Evolutionary conservation across 2,113 vertebrate genomes (phyloP).

Genomic region (Eleginops maclovinus): DNA sequence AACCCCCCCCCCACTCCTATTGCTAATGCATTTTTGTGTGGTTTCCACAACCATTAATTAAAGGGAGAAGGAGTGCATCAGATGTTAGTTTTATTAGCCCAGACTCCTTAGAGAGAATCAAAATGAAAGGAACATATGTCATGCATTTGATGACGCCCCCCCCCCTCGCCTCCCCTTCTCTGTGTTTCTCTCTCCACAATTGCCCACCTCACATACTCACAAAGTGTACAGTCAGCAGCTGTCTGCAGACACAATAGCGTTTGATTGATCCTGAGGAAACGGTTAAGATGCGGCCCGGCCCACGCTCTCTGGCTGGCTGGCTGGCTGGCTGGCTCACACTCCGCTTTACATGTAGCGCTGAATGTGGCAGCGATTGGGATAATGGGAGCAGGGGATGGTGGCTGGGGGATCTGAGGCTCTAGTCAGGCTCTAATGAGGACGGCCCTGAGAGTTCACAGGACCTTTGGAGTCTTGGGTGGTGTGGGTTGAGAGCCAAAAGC

Average conservation of each 20-base stretch:
- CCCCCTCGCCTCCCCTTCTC: not conserved
- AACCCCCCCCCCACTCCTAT: slow-evolving; percentile 15
- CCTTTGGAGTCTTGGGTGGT: slow-evolving; percentile 47
- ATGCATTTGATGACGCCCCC: slow-evolving; percentile 75
- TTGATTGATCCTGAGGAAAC: slow-evolving; percentile 76
- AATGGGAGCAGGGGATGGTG: slow-evolving; percentile 49
- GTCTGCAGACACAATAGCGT: slow-evolving; percentile 79
- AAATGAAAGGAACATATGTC: slow-evolving; percentile 86
- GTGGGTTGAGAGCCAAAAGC: slow-evolving; percentile 23
- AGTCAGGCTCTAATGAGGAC: slow-evolving; percentile 52
- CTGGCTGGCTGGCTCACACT: slow-evolving; percentile 63
- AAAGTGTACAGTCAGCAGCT: slow-evolving; percentile 80
- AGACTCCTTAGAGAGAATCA: slow-evolving; percentile 78
- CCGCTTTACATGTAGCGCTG: slow-evolving; percentile 63
- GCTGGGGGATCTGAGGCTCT: slow-evolving; percentile 50
- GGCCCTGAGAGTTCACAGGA: slow-evolving; percentile 52
- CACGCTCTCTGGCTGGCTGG: slow-evolving; percentile 59
- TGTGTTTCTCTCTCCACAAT: slow-evolving; percentile 64
- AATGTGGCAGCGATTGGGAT: slow-evolving; percentile 69
- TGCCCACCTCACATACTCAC: slow-evolving; percentile 76
- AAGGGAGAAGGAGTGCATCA: slow-evolving; percentile 80
- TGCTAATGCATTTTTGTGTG: slow-evolving; percentile 72
- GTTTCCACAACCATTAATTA: slow-evolving; percentile 81
- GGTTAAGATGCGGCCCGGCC: slow-evolving; percentile 61
- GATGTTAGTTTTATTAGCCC: slow-evolving; percentile 84